phyloP scores from a whole-genome alignment of 2,797 vertebrate genomes.

The Sebastes nivosus region DNA sequence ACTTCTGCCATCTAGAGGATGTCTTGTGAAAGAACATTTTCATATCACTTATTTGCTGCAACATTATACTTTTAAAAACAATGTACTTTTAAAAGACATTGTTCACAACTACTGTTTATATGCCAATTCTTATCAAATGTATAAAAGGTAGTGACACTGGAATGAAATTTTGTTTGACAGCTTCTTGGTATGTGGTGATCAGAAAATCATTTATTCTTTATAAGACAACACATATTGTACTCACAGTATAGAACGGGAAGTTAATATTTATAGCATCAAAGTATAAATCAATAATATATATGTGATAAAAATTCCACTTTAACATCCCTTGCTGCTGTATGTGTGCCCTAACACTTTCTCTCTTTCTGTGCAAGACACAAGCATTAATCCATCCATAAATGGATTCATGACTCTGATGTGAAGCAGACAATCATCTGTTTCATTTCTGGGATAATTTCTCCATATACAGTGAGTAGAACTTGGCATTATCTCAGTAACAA shows the following conservation, averaged over 20 bases:
- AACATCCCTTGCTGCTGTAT: slow-evolving; percentile 11
- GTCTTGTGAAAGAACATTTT: not conserved
- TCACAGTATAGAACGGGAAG: not conserved
- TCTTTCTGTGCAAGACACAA: not conserved
- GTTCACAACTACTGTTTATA: not conserved
- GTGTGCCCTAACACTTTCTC: not conserved
- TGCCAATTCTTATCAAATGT: not conserved
- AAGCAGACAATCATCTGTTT: not conserved
- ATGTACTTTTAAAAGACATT: not conserved
- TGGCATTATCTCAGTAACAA: not conserved
- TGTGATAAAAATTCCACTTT: not conserved
- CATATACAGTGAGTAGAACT: not conserved
- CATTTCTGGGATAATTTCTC: not conserved
- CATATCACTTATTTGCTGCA: not conserved
- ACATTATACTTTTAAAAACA: not conserved
- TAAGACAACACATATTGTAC: not conserved
- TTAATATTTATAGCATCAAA: not conserved
- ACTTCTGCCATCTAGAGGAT: slow-evolving; percentile 67
- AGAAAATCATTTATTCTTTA: not conserved
- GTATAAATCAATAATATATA: not conserved
- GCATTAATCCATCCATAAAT: not conserved
- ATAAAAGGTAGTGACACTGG: not conserved
- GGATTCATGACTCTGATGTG: not conserved
- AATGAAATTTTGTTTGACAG: not conserved
- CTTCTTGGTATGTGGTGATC: not conserved